Base-by-base conservation (phyloP, 2,888 invertebrate species). In the Hofmannophila pseudospretella region DNA sequence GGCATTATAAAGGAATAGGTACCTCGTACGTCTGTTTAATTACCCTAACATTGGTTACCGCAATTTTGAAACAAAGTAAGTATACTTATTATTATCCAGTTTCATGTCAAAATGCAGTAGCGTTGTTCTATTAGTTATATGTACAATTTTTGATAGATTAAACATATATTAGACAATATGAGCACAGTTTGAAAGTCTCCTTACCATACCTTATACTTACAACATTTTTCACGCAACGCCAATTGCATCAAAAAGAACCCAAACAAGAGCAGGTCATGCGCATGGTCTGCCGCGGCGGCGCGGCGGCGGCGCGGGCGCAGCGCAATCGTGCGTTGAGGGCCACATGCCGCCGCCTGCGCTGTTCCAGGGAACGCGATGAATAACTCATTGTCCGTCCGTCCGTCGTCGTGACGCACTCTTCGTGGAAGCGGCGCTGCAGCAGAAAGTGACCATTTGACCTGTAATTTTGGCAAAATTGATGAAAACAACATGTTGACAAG, bases 331-430 rank as follows among this genome's bases (percentile, higher is more conserved):
- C 82, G 78, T 79, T 71, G 67, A 77, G 74, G 67, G 69, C 71
- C 78, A 76, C 74, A 77, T 77, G 82, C 78, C 79, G 76, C 58
- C 60, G 78, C 66, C 70, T 5, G 7, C 23, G 23, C 23, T 69
- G 66, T 77, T 86, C 79, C 79, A 55, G 60, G 80, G 84, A 86
- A 84, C 68, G 67, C 79, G 72, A 86, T 86, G 86, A 86, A 86
- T 86, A 86, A 86, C 81, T 76, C 86, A 86, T 86, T 86, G 86
- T 86, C 75, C 65, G 76, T 75, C 60, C 72, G 81, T 77, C 74
- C 79, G 77, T 62, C 20, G 20, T 8, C 72, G 74, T 85, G 85
- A 86, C 86, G 84, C 84, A 82, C 68, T 63, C 51, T 85, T 85
- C 85, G 67, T 51, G 63, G 85, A 82, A 84, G 64, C 64, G 67